Evolutionary conservation across 2,113 vertebrate species (phyloP).

Genomic region (Leiothrix lutea): DNA sequence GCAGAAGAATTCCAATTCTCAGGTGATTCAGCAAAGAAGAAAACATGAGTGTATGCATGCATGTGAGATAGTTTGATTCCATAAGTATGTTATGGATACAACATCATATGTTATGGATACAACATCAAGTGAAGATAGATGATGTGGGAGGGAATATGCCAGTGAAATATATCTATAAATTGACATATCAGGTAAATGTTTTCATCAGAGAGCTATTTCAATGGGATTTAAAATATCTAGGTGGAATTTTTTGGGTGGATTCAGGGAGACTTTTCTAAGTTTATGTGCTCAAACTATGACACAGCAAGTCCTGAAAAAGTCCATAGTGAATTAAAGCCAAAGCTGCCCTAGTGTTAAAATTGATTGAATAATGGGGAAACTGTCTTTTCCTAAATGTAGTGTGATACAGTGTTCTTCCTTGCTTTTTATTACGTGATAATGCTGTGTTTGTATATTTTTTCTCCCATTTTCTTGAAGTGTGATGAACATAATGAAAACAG

Average conservation of each 20-base stretch:
- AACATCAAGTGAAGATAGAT: background rate
- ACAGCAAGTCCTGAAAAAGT: background rate
- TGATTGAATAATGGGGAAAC: background rate
- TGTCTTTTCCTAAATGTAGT: background rate
- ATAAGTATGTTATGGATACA: background rate
- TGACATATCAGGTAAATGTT: background rate
- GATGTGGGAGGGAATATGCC: background rate
- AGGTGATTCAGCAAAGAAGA: background rate
- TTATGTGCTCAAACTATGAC: background rate
- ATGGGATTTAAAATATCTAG: background rate
- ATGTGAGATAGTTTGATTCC: rapidly evolving
- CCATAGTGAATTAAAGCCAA: background rate
- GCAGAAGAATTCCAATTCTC: background rate
- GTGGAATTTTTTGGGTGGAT: background rate
- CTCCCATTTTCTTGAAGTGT: background rate
- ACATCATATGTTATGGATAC: background rate
- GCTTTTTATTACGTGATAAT: background rate
- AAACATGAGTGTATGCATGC: background rate
- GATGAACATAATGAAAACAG: background rate
- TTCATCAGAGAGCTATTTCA: background rate
- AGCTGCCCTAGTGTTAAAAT: background rate
- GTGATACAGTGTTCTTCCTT: background rate
- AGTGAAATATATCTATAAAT: background rate
- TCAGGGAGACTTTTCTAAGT: background rate
- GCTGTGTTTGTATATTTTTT: background rate